Evolutionary conservation across 2,888 invertebrate species (phyloP), one percentile per base, ranked within the genome.

Genomic region (Byasa hedistus): DNA sequence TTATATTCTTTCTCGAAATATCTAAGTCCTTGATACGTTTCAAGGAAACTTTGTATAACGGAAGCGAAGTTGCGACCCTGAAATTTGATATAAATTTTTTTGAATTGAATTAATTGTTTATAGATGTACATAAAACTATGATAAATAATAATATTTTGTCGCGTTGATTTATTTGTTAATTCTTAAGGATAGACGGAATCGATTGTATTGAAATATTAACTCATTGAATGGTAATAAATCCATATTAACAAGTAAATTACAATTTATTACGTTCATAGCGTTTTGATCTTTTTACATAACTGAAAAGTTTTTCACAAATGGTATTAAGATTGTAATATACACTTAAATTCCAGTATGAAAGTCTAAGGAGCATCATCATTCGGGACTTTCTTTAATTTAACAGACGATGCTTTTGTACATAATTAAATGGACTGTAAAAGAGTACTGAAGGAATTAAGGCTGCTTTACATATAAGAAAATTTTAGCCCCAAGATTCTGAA

Each of bases 21-120:
- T 0, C 95, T 93, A 65, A 96, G 93, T 66, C 96, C 91, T 3
- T 74, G 82, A 48, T 94, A 93, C 21, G 87, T 87, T 27, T 93
- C 94, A 23, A 97, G 76, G 81, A 95, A 96, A 75, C 93, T 93
- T 71, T 95, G 94, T 71, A 97, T 97, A 62, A 97, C 76, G 7
- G 94, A 91, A 1, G 93, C 93, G 79, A 96, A 97, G 39, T 94
- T 96, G 56, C 96, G 94, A 17, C 97, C 97, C 97, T 97, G 87
- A 67, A 88, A 62, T n/a, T 24, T 8, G 8, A n/a, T 36, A 22
- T 27, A 44, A 27, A 48, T 39, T 39, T 39, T 39, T n/a, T n/a
- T n/a, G n/a, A 48, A 5, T 48, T 5, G 4, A 7, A 39, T 39
- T 15, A 39, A 15, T 39, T 39, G 39, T 15, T n/a, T 7, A 48